These are phyloP conservation scores for Ciconia boyciana DNA, from an alignment of 2,113 vertebrate species.

Conservation along the genomic window DNA sequence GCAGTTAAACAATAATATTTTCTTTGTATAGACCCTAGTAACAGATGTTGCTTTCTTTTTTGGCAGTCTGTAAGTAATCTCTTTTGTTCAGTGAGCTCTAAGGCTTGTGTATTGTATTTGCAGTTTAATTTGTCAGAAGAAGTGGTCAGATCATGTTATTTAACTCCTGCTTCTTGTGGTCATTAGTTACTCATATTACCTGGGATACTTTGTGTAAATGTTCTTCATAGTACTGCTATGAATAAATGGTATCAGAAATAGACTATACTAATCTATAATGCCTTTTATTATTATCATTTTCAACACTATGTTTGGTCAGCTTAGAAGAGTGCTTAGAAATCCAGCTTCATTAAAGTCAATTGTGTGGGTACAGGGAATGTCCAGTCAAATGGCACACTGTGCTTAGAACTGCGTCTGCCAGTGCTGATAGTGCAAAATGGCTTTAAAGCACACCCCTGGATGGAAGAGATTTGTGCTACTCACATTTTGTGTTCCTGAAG, in stretches of 20 bases:
- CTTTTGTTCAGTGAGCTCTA: conserved; percentile 23
- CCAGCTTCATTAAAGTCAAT: neutral
- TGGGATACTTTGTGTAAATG: neutral
- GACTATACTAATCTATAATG: neutral
- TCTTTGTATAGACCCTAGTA: neutral
- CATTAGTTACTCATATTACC: neutral
- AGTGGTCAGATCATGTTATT: neutral
- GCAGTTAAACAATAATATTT: conserved; percentile 7
- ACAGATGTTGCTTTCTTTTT: conserved; percentile 14
- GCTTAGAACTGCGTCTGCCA: neutral
- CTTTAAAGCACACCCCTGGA: neutral
- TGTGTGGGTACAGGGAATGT: neutral
- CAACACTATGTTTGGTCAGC: neutral
- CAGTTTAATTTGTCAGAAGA: conserved; percentile 10
- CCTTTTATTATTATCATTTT: neutral
- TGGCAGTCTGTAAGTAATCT: conserved; percentile 1
- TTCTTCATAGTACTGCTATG: neutral
- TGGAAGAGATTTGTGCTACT: neutral
- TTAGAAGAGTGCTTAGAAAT: neutral
- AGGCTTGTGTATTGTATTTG: neutral
- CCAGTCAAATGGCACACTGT: neutral
- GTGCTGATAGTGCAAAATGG: neutral
- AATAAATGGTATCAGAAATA: neutral
- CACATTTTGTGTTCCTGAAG: neutral
- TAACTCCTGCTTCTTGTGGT: neutral